A percentile compares a stretch with the other conserved stretches of the same genome.
These are phyloP conservation scores for Melanotaenia trifasciata DNA, from an alignment of 2,797 vertebrate genomes.

Conservation along the genomic window DNA sequence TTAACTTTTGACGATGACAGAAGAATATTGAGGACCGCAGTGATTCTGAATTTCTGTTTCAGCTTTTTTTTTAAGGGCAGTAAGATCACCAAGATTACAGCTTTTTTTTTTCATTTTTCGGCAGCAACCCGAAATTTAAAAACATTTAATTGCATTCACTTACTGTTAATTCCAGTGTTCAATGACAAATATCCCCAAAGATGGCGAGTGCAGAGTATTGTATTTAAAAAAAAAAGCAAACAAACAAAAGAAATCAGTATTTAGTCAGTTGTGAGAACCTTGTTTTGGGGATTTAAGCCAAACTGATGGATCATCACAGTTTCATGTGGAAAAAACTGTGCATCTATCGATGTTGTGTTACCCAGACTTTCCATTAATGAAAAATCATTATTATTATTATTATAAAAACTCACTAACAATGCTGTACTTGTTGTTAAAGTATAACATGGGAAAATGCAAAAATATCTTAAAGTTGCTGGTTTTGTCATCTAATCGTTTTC, in stretches of 20 bases:
- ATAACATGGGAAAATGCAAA: slow-evolving; percentile 31
- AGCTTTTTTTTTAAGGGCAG: slow-evolving; percentile 37
- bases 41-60: slow-evolving; percentile 36
- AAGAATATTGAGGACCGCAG: slow-evolving; percentile 37
- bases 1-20: slow-evolving; percentile 48
- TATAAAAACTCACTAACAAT: slow-evolving; percentile 5
- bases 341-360: slow-evolving; percentile 25
- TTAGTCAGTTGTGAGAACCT: slow-evolving; percentile 35
- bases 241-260: slow-evolving; percentile 49
- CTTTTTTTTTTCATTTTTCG: slow-evolving; percentile 11
- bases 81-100: slow-evolving; percentile 24
- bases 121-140: slow-evolving; percentile 11
- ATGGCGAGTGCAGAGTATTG: slow-evolving; percentile 32
- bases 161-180: slow-evolving; percentile 51
- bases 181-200: slow-evolving; percentile 37
- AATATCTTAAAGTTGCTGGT: slow-evolving; percentile 9
- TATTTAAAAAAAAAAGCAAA: background rate
- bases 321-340: slow-evolving; percentile 16
- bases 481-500: slow-evolving; percentile 39
- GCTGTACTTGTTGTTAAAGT: slow-evolving; percentile 21
- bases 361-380: slow-evolving; percentile 16
- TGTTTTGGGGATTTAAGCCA: slow-evolving; percentile 13
- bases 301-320: background rate
- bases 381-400: slow-evolving; percentile 3
- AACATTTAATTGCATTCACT: background rate